These are phyloP conservation scores for Pygoscelis adeliae DNA, from an alignment of 2,113 vertebrate species.

Conservation along the genomic window DNA sequence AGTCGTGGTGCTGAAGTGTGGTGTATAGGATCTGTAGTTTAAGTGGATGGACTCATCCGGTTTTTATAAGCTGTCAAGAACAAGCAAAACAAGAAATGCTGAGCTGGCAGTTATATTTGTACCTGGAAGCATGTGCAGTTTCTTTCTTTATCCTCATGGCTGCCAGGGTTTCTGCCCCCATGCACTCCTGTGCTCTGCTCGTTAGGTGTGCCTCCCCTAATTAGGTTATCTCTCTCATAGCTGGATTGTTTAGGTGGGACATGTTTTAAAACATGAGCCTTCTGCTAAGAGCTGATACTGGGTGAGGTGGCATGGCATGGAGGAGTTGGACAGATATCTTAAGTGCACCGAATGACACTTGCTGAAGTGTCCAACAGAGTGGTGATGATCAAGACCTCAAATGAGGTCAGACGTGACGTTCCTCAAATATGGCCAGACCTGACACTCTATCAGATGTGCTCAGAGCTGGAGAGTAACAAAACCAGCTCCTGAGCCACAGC, in stretches of 20 bases:
- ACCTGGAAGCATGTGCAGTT: not conserved
- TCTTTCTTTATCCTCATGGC: not conserved
- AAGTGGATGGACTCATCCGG: too few relatives aligned
- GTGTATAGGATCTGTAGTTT: not conserved
- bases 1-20: not conserved
- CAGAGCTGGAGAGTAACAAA: not conserved
- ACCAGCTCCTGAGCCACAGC: not conserved
- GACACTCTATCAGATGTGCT: not conserved
- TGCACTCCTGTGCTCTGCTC: accelerated
- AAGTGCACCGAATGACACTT: accelerated
- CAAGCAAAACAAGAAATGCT: not conserved
- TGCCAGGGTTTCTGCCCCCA: accelerated
- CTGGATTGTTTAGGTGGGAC: not conserved
- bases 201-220: not conserved
- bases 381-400: too few relatives aligned
- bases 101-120: not conserved
- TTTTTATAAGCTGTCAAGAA: not conserved
- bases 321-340: not conserved
- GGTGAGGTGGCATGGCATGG: not conserved
- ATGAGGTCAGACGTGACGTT: not conserved
- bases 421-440: not conserved
- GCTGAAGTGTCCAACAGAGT: not conserved
- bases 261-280: not conserved
- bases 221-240: not conserved
- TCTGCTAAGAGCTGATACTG: constrained; percentile 49